Conservation (phyloP, 1,140 invertebrate genomes). For the Dreissena polymorpha region DNA sequence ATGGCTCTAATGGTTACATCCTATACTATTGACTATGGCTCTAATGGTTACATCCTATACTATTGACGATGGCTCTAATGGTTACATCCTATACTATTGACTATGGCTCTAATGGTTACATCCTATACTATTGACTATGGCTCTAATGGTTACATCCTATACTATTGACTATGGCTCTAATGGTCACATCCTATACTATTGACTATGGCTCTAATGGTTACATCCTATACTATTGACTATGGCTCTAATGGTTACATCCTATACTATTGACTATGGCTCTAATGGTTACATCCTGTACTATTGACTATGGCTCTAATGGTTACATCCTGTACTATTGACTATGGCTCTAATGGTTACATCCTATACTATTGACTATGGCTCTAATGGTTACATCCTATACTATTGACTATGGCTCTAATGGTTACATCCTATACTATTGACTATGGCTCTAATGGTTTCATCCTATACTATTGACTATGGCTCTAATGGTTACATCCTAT, state of each 20-base stretch:
- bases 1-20: background rate
- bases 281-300: no score
- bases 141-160: slow-evolving; percentile 1
- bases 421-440: background rate
- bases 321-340: background rate
- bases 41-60: background rate
- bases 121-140: background rate
- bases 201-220: background rate
- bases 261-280: no score
- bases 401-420: background rate
- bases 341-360: background rate
- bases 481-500: slow-evolving; percentile 1
- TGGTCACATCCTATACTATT: background rate
- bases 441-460: slow-evolving; percentile 2
- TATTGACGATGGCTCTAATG: no score
- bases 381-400: background rate
- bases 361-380: background rate
- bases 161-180: slow-evolving; percentile 1
- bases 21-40: background rate
- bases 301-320: background rate
- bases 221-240: background rate
- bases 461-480: background rate
- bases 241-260: background rate
- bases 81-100: no score
- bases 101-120: slow-evolving; percentile 1